Base-by-base conservation (phyloP, 2,113 vertebrate species). In the Circaetus gallicus region DNA sequence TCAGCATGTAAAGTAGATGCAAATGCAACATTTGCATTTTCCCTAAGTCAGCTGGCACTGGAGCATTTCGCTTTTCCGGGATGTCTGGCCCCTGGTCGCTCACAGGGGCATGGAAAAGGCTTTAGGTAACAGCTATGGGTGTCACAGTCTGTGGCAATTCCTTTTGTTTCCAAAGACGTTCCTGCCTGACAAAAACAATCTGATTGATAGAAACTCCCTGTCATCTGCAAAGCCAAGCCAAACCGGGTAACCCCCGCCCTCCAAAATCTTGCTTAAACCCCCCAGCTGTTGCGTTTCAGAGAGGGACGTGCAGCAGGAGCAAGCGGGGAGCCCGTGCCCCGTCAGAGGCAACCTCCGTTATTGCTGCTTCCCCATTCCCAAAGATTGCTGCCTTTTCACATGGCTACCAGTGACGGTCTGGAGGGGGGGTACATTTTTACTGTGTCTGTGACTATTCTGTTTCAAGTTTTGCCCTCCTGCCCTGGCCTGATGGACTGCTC, bases 191-290 rank as follows among this genome's bases (percentile, higher is more conserved):
- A n/a, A 13, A 50, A 53, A 4, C 49, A 38, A 11, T 1, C 7
- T 15, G 25, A 26, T 16, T 13, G 5, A 3, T 0, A 34, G 31
- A 8, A 70, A 4, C 42, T 13, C 11, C 25, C 47, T 1, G 7
- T 0, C 3, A 6, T 0, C 80, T 17, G 77, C 88, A 47, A 40
- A 36, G 71, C 66, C 28, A 2, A 34, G 26, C 63, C 6, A 11
- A 24, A 2, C 2, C 14, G 4, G 49, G 20, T 4, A 34, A 9
- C 16, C 0, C 13, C 26, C 3, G 0, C 6, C 4, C 16, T 11
- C 50, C 26, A 1, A 14, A 10, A 1, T 8, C 6, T 13, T 3
- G 28, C 3, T 6, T 1, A 2, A 20, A 1, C 16, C 56, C 56
- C 10, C 16, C 6, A 16, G 53, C 28, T 28, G 3, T 10, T 5